Evolutionary conservation across 2,797 vertebrate species (phyloP).

Genomic region (Moxostoma hubbsi): DNA sequence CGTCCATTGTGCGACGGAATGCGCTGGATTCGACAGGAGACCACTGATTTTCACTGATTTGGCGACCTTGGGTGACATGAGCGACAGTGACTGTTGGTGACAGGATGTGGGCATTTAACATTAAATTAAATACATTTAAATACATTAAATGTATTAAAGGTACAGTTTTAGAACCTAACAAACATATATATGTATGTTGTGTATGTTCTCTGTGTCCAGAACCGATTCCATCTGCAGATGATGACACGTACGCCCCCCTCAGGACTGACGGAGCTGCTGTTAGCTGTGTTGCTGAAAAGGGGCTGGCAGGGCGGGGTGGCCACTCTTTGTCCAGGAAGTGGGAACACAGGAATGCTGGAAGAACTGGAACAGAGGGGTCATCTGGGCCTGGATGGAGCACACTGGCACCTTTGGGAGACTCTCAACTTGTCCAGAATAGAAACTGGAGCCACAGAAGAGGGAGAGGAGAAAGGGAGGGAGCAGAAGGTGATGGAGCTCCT

Average conservation of each 20-base stretch:
- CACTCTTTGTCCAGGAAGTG: constrained; percentile 84
- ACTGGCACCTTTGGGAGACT: constrained; percentile 79
- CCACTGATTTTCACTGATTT: no score
- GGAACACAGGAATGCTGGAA: constrained; percentile 76
- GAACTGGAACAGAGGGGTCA: constrained; percentile 78
- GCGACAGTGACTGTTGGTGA: no score
- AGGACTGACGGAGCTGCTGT: constrained; percentile 83
- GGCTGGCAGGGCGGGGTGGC: constrained; percentile 82
- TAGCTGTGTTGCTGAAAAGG: constrained; percentile 79
- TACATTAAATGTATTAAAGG: no score
- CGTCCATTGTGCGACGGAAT: no score
- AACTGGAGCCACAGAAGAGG: constrained; percentile 59
- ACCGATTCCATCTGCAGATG: constrained; percentile 90
- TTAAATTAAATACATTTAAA: no score
- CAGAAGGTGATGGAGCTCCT: constrained; percentile 75
- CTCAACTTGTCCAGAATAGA: constrained; percentile 81
- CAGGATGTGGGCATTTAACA: no score
- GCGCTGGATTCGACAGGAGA: no score
- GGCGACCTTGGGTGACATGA: no score
- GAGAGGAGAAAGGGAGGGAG: constrained; percentile 64
- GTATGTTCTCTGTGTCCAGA: constrained; percentile 72
- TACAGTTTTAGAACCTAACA: no score
- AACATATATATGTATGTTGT: not conserved
- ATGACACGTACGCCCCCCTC: constrained; percentile 84
- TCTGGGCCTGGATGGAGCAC: constrained; percentile 57